Evolutionary conservation across 2,888 invertebrate species (phyloP).

Genomic region (Drosophila cognata): DNA sequence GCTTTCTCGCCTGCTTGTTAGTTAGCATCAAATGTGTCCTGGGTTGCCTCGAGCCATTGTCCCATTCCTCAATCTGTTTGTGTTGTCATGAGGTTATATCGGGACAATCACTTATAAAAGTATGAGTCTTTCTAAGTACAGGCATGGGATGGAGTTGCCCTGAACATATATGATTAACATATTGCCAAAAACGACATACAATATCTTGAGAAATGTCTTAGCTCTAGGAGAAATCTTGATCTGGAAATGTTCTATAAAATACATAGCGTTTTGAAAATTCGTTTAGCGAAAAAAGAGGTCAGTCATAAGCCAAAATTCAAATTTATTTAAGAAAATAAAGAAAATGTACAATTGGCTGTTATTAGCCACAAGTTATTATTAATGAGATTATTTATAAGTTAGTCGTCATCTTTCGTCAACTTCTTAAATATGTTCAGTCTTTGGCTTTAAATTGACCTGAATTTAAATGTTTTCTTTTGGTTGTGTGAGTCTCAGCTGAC

Average conservation of each 20-base stretch:
- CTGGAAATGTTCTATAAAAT: background rate
- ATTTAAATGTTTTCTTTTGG: background rate
- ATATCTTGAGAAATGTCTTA: background rate
- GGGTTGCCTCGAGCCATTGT: conserved; percentile 53
- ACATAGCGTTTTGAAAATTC: background rate
- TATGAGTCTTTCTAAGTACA: background rate
- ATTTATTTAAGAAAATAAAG: background rate
- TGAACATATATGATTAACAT: background rate
- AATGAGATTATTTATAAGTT: background rate
- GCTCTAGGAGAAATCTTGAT: background rate
- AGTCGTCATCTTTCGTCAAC: background rate
- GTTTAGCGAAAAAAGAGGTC: background rate
- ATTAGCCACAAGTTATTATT: background rate
- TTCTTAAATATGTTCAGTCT: background rate
- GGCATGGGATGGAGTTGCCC: background rate
- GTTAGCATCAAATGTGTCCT: conserved; percentile 69
- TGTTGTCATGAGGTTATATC: conserved; percentile 41
- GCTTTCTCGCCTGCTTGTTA: conserved; percentile 60
- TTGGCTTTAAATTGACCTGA: background rate
- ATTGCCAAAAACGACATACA: background rate
- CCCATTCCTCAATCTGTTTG: conserved; percentile 6
- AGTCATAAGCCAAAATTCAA: background rate
- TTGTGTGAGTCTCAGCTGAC: background rate
- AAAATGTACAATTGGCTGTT: background rate
- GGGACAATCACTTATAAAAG: conserved; percentile 34